Evolutionary conservation across 1,140 invertebrate genomes (phyloP).

Genomic region (Saccostrea cuccullata): DNA sequence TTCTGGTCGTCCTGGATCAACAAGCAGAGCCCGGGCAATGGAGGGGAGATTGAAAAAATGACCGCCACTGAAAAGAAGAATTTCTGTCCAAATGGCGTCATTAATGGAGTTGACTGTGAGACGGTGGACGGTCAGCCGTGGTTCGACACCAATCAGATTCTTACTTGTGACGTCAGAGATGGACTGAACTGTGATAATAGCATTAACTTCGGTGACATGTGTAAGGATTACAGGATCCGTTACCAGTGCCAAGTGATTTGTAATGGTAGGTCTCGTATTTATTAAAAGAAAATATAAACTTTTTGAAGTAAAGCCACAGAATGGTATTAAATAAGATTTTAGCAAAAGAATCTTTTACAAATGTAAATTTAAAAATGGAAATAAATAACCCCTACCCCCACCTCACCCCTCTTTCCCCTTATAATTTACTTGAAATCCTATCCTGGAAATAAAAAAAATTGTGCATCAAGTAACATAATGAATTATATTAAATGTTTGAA

Average conservation of each 20-base stretch:
- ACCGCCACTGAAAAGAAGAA: conserved; percentile 28
- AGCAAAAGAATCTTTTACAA: too few relatives aligned
- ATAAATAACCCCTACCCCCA: too few relatives aligned
- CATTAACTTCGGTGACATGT: conserved; percentile 66
- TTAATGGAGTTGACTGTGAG: conserved; percentile 71
- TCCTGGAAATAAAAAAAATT: too few relatives aligned
- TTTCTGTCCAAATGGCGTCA: conserved; percentile 69
- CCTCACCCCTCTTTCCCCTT: too few relatives aligned
- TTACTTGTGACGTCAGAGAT: conserved; percentile 59
- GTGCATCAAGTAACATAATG: too few relatives aligned
- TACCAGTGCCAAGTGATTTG: conserved; percentile 72
- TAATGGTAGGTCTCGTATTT: conserved; percentile 2
- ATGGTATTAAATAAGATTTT: too few relatives aligned
- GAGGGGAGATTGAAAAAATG: conserved; percentile 54
- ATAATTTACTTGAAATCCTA: too few relatives aligned
- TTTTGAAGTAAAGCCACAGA: too few relatives aligned
- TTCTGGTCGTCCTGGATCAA: conserved; percentile 59
- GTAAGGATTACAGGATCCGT: conserved; percentile 77
- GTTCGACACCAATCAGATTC: conserved; percentile 53
- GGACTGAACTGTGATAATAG: conserved; percentile 63
- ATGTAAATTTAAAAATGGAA: too few relatives aligned
- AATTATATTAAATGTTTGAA: too few relatives aligned
- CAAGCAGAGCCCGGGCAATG: conserved; percentile 44
- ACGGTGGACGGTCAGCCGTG: conserved; percentile 58
- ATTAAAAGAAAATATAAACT: background rate